Percentiles rank a stretch among this genome's conserved stretches.
Conservation (phyloP, 2,888 invertebrate species). For the Anthophora plumipes region DNA sequence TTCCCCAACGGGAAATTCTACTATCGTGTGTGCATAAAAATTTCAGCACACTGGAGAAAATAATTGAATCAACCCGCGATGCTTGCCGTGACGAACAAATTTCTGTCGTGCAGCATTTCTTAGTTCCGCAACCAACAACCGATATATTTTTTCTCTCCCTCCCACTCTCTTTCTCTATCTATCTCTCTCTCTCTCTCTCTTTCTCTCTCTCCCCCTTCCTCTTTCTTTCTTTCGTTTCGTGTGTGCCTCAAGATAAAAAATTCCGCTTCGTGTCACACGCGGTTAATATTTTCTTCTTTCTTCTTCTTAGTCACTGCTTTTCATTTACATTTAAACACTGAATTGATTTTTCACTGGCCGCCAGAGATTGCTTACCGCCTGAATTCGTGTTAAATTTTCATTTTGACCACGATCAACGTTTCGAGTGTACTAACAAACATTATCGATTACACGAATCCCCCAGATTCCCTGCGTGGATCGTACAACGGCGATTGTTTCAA, state of each 20-base stretch:
- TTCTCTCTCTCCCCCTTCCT: neutral
- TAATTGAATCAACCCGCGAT: conserved; percentile 43
- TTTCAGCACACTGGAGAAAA: conserved; percentile 22
- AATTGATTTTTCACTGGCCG: conserved; percentile 6
- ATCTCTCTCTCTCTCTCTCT: neutral
- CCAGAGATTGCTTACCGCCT: conserved; percentile 27
- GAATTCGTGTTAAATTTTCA: conserved; percentile 60
- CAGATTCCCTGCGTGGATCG: conserved; percentile 41
- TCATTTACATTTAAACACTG: conserved; percentile 32
- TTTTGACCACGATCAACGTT: conserved; percentile 60
- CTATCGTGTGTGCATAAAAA: conserved; percentile 25
- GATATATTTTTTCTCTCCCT: neutral
- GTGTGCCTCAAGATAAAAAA: conserved; percentile 2
- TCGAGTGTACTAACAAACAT: conserved; percentile 62
- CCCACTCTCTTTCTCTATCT: too few species aligned
- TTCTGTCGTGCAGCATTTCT: conserved; percentile 18
- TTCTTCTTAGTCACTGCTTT: neutral
- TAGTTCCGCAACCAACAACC: neutral
- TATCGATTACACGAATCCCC: conserved; percentile 54
- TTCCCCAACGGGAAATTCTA: conserved; percentile 4
- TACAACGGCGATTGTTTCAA: conserved; percentile 49
- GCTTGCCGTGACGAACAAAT: conserved; percentile 13
- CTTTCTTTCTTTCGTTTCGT: conserved; percentile 8
- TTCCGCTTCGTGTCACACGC: conserved; percentile 1
- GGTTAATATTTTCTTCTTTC: neutral